Percentiles rank a stretch among this genome's conserved stretches.
phyloP scores from a whole-genome alignment of 2,113 vertebrate genomes.

The Chunga burmeisteri region DNA sequence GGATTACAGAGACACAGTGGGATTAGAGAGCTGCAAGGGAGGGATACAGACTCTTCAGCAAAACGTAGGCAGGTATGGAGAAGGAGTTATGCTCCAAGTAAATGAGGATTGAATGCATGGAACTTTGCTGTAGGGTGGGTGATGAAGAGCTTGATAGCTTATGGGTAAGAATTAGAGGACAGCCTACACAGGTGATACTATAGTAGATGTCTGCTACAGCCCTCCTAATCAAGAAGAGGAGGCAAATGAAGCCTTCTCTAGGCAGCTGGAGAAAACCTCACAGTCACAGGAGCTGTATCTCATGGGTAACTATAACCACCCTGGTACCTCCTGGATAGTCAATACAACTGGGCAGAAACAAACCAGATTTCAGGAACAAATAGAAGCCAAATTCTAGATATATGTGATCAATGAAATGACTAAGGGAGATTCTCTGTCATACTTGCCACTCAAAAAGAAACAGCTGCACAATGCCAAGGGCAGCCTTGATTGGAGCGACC shows the following conservation, averaged over 20 bases:
- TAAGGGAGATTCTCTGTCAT: not conserved
- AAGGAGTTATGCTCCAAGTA: not conserved
- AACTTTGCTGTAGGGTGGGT: not conserved
- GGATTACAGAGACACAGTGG: not conserved
- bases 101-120: not conserved
- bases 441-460: not conserved
- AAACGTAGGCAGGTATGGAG: not conserved
- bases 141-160: not conserved
- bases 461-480: not conserved
- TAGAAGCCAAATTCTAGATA: not conserved
- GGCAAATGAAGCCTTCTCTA: not conserved
- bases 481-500: not conserved
- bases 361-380: not conserved
- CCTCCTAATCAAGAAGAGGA: not conserved
- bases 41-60: not conserved
- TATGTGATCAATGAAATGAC: not conserved
- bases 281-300: not conserved
- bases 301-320: not conserved
- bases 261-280: not conserved
- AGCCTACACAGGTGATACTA: not conserved
- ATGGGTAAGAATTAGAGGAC: not conserved
- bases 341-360: not conserved
- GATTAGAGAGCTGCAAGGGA: not conserved
- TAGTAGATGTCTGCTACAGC: not conserved
- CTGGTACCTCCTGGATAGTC: not conserved